These are phyloP conservation scores for Cerceris ruficornis DNA, from an alignment of 2,888 invertebrate species.

Conservation along the genomic window DNA sequence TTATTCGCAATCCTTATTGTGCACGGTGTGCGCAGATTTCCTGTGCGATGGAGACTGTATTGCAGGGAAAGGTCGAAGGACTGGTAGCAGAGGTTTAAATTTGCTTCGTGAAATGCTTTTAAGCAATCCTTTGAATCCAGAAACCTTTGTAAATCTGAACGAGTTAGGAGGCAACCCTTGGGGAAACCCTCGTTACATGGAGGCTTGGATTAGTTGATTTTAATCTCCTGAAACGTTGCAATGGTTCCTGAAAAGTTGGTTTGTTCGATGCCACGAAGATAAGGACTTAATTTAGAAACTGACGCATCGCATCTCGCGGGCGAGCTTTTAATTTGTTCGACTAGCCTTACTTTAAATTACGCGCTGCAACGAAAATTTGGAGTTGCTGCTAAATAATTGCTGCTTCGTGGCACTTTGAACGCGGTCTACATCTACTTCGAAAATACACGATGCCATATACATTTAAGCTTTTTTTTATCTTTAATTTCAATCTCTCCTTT, in stretches of 20 bases:
- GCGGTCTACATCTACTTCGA: no score
- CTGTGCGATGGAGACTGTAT: no score
- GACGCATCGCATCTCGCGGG: background rate
- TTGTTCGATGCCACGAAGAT: conserved; percentile 17
- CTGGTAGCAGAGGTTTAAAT: background rate
- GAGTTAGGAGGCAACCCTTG: conserved; percentile 35
- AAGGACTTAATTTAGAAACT: background rate
- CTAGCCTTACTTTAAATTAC: background rate
- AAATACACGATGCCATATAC: no score
- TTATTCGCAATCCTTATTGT: no score
- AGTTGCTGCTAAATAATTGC: no score
- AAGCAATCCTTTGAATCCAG: conserved; percentile 31
- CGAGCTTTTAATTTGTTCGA: conserved; percentile 10
- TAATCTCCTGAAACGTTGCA: conserved; percentile 36
- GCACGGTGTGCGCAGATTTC: background rate
- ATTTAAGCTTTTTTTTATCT: no score
- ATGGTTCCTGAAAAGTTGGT: conserved; percentile 21
- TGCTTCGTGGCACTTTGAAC: no score
- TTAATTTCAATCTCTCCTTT: no score
- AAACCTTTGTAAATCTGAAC: conserved; percentile 36
- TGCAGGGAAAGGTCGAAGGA: background rate
- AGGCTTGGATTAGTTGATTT: conserved; percentile 51
- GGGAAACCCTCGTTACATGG: conserved; percentile 34
- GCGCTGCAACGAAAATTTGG: no score
- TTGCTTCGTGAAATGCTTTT: conserved; percentile 16